phyloP scores from a whole-genome alignment of 2,797 vertebrate genomes.

The Chaetophractus vellerosus region DNA sequence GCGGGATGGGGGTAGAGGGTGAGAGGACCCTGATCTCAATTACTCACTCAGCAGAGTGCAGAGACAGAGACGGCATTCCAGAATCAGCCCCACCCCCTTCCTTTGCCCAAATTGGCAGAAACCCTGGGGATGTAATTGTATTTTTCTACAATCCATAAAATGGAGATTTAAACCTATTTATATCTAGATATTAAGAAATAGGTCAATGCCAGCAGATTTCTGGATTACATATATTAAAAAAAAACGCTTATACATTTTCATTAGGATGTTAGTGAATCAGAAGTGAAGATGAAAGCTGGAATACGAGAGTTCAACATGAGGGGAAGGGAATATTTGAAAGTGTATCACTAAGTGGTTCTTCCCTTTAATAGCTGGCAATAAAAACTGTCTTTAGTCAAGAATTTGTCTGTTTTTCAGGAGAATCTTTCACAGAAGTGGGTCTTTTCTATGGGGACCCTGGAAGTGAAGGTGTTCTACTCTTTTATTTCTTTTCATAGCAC shows the following conservation, averaged over 20 bases:
- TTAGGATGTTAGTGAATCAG: slow-evolving; percentile 35
- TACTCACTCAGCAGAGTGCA: neutral
- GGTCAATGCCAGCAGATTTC: slow-evolving; percentile 19
- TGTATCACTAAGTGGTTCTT: neutral
- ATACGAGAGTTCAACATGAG: slow-evolving; percentile 13
- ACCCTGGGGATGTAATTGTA: neutral
- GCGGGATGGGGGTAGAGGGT: neutral
- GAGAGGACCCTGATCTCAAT: neutral
- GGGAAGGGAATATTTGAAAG: slow-evolving; percentile 56
- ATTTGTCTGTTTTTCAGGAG: slow-evolving; percentile 53
- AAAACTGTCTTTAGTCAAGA: slow-evolving; percentile 59
- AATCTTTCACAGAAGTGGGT: slow-evolving; percentile 38
- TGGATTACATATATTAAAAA: slow-evolving; percentile 48
- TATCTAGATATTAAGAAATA: slow-evolving; percentile 61
- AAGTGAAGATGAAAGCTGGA: slow-evolving; percentile 71
- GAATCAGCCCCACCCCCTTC: neutral
- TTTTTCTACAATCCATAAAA: neutral
- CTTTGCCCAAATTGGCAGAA: neutral
- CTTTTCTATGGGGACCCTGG: slow-evolving; percentile 16
- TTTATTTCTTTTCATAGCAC: slow-evolving; percentile 54
- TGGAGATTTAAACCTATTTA: slow-evolving; percentile 49
- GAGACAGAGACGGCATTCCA: neutral
- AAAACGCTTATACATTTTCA: slow-evolving; percentile 43
- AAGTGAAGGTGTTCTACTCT: neutral
- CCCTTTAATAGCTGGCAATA: slow-evolving; percentile 45